Evolutionary conservation across 1,140 invertebrate species (phyloP), one percentile per base, ranked within the genome.

Genomic region (Drosophila fuyamai): DNA sequence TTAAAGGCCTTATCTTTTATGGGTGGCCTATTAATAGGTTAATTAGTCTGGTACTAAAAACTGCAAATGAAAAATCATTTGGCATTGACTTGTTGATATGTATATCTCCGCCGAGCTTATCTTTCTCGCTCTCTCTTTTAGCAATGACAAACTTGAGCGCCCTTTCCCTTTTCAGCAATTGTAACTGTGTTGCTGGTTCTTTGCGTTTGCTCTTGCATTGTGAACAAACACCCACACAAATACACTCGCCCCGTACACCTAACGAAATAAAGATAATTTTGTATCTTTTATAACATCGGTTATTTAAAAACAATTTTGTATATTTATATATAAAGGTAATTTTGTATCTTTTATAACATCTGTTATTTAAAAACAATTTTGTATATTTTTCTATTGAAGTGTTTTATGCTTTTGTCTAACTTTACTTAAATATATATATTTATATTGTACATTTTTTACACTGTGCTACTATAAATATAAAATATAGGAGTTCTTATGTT

Each of bases 101-200:
- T 23, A 23, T 71, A 50, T 16, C 55, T 46, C 32, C 32, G 13
- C 5, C 7, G n/a, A 13, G 9, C 35, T 23, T 23, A 58, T 65
- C 32, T 46, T 41, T 59, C 27, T 7, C 27, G 59, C 27, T 38
- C 35, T 35, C 43, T 56, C 58, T 36, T 47, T 44, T 27, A 27
- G 56, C 46, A 36, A 38, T 56, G 75, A 83, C 67, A 71, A 57
- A 70, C 43, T 54, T 47, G 23, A 55, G 43, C 62, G 63, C 73
- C 84, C 79, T 82, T 76, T 88, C 61, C 70, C 79, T 71, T 86
- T 78, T 81, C 8, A 48, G 53, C 43, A 72, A 62, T 70, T 9
- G 36, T 76, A 70, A 78, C 65, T 77, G 44, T 72, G 50, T 66
- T 48, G 40, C 51, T 56, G 44, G 32, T 48, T 57, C 53, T 41